Base-by-base conservation (phyloP, 1,140 invertebrate species). In the Seison nebaliae region DNA sequence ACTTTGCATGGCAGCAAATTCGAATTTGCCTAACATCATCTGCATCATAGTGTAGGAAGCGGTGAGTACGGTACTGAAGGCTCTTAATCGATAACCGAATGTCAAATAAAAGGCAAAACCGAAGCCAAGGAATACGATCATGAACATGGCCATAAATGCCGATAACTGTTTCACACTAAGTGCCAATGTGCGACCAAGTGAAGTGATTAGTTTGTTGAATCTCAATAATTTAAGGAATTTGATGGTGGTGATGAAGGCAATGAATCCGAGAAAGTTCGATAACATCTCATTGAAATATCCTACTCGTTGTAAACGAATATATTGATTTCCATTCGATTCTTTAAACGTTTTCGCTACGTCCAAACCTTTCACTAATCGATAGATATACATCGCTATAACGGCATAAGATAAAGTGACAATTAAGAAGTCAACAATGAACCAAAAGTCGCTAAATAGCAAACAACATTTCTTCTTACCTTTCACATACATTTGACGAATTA, bases 271-370 rank as follows among this genome's bases (percentile, higher is more conserved):
- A 18, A 22, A 26, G 5, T 19, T 38, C 22, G 19, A 20, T 9
- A 38, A 22, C 8, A 32, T 19, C 8, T 38, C 36, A 20, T 38
- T 38, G 26, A 26, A 38, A 16, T 32, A 30, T 11, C 14, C 12
- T 12, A 38, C 14, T n/a, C 21, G 12, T 22, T 38, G 36, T 9
- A 38, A 14, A 14, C 15, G n/a, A 32, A 66, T 56, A 46, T 66
- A 66, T 3, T 50, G 52, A 40, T 63, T 62, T 5, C 65, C 65
- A 24, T 58, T 47, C 7, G 57, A 58, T 16, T 51, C 46, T 21
- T 51, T 53, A 43, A 67, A 67, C 5, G 43, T 45, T 5, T 47
- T 42, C 5, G 59, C 48, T 12, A 61, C 49, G 14, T 42, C 32
- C 11, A 51, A 48, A 11, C 53, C 54, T 3, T 50, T 45, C 17